Conservation (phyloP, 2,888 invertebrate species). For the Epiblema foenella region DNA sequence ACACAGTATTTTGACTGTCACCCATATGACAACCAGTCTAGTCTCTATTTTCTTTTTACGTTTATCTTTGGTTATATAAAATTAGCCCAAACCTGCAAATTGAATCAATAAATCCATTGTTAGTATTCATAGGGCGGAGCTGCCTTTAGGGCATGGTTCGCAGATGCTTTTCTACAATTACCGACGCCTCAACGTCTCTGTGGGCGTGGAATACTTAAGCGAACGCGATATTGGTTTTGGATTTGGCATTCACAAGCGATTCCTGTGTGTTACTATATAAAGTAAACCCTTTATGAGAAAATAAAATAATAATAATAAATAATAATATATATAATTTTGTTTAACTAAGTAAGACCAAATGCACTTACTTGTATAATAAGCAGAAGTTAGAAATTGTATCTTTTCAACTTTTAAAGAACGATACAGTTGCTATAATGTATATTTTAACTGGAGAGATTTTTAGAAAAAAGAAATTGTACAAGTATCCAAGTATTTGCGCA, state of each 20-base stretch:
- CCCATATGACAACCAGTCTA: not conserved
- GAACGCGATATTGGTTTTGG: slow-evolving; percentile 32
- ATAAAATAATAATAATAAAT: too few species aligned
- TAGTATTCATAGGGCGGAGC: slow-evolving; percentile 62
- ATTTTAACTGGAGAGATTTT: too few species aligned
- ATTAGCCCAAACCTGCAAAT: slow-evolving; percentile 13
- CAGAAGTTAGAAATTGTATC: too few species aligned
- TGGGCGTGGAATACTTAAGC: slow-evolving; percentile 46
- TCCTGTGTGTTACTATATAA: not conserved
- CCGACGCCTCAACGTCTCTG: slow-evolving; percentile 48
- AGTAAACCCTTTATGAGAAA: too few species aligned
- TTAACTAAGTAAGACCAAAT: too few species aligned
- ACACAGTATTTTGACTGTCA: not conserved
- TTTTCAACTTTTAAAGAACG: too few species aligned
- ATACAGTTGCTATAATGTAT: too few species aligned
- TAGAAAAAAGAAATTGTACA: too few species aligned
- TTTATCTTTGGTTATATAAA: slow-evolving; percentile 5
- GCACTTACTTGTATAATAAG: too few species aligned
- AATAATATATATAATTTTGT: too few species aligned
- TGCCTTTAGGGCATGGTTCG: slow-evolving; percentile 58
- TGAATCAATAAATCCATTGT: slow-evolving; percentile 34
- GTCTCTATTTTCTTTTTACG: not conserved
- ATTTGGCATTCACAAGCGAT: not conserved
- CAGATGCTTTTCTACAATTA: slow-evolving; percentile 58
- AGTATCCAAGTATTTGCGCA: too few species aligned